phyloP scores from a whole-genome alignment of 2,797 vertebrate genomes.

The Pangasius macronema region DNA sequence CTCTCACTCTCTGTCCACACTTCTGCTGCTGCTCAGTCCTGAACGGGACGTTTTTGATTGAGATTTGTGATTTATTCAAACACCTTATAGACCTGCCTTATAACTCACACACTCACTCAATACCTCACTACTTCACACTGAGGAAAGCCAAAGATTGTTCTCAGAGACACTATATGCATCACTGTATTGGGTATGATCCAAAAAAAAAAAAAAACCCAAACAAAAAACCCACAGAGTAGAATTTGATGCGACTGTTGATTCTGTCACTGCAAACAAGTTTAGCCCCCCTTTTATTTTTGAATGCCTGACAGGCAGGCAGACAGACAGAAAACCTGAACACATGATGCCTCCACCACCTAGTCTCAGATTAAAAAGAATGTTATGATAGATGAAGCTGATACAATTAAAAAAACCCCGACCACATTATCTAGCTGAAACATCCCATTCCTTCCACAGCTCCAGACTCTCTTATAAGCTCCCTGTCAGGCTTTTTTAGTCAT shows the following conservation, averaged over 20 bases:
- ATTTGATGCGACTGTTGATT: not conserved
- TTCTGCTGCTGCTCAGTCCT: not conserved
- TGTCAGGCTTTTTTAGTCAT: not conserved
- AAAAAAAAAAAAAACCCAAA: too few species aligned
- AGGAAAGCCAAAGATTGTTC: not conserved
- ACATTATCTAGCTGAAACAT: not conserved
- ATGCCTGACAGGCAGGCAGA: not conserved
- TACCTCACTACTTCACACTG: not conserved
- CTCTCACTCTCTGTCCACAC: too few species aligned
- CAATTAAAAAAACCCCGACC: not conserved
- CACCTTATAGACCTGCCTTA: not conserved
- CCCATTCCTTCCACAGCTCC: not conserved
- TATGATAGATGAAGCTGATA: not conserved
- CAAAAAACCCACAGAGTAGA: too few species aligned
- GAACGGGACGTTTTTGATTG: not conserved
- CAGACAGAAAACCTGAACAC: not conserved
- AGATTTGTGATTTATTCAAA: not conserved
- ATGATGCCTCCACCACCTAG: not conserved
- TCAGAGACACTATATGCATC: not conserved
- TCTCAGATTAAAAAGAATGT: not conserved
- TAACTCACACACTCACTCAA: not conserved
- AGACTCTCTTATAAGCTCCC: not conserved
- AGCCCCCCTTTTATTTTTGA: not conserved
- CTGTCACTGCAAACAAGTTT: not conserved
- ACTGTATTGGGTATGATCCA: too few species aligned